phyloP scores from a whole-genome alignment of 2,888 invertebrate species.

The Anticlea derivata region DNA sequence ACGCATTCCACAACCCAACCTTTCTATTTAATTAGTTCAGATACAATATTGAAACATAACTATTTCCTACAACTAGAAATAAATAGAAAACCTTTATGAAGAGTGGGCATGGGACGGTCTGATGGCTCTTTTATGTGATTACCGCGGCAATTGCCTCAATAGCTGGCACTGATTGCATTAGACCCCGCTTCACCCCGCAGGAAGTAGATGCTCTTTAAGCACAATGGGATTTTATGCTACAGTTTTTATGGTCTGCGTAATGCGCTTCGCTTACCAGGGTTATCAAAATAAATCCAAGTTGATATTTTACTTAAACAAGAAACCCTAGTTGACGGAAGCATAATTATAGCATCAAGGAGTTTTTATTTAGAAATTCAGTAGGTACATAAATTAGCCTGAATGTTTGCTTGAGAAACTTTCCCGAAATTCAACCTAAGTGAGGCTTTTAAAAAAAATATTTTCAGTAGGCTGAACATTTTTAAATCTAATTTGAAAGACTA shows the following conservation, averaged over 20 bases:
- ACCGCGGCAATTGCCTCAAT: conserved; percentile 60
- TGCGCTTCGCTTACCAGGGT: neutral
- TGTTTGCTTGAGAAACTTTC: too few species aligned
- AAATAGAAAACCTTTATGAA: conserved; percentile 52
- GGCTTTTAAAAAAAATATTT: too few species aligned
- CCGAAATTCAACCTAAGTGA: too few species aligned
- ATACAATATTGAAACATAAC: conserved; percentile 34
- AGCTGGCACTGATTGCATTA: conserved; percentile 60
- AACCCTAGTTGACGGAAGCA: too few species aligned
- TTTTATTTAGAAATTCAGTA: too few species aligned
- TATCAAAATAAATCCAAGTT: neutral
- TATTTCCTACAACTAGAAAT: conserved; percentile 44
- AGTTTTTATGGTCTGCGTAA: conserved; percentile 16
- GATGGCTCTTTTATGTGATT: conserved; percentile 59
- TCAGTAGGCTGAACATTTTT: too few species aligned
- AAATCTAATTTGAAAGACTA: too few species aligned
- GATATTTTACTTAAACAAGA: neutral
- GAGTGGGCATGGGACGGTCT: conserved; percentile 40
- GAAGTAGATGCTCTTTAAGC: conserved; percentile 46
- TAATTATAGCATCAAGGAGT: too few species aligned
- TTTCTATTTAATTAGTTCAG: conserved; percentile 18
- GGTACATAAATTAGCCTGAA: too few species aligned
- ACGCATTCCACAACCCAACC: neutral
- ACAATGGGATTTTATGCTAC: conserved; percentile 37
- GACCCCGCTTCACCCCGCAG: conserved; percentile 47